These are phyloP conservation scores for Parus major DNA, from an alignment of 2,113 vertebrate species.

Conservation along the genomic window DNA sequence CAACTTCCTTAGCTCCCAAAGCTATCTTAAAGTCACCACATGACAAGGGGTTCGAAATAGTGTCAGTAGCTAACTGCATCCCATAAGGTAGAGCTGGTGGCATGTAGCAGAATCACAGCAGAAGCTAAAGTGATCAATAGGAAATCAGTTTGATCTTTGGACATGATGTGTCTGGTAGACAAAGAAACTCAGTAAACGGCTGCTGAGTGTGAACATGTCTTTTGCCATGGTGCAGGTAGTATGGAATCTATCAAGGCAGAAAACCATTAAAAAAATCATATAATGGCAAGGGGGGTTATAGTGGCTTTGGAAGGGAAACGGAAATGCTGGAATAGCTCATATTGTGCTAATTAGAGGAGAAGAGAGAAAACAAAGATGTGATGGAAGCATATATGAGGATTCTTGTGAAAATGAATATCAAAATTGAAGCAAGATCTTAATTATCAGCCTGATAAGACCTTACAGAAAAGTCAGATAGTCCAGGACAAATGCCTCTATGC, in stretches of 20 bases:
- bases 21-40: too few species aligned
- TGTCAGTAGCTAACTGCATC: neutral
- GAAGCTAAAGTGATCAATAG: neutral
- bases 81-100: neutral
- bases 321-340: neutral
- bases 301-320: neutral
- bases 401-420: conserved; percentile 1
- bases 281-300: neutral
- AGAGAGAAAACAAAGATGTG: neutral
- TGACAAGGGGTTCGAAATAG: neutral
- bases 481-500: neutral
- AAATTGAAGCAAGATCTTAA: neutral
- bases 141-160: neutral
- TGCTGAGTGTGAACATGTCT: neutral
- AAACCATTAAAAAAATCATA: neutral
- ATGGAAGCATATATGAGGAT: neutral
- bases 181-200: neutral
- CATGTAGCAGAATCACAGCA: neutral
- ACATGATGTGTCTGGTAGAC: neutral
- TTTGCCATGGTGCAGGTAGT: neutral
- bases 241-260: neutral
- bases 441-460: neutral
- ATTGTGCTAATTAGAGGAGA: neutral
- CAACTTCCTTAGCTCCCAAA: too few species aligned
- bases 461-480: neutral